Percentiles rank a stretch among this genome's conserved stretches.
Conservation (phyloP, 2,113 vertebrate genomes). For the Hiodon tergisus region DNA sequence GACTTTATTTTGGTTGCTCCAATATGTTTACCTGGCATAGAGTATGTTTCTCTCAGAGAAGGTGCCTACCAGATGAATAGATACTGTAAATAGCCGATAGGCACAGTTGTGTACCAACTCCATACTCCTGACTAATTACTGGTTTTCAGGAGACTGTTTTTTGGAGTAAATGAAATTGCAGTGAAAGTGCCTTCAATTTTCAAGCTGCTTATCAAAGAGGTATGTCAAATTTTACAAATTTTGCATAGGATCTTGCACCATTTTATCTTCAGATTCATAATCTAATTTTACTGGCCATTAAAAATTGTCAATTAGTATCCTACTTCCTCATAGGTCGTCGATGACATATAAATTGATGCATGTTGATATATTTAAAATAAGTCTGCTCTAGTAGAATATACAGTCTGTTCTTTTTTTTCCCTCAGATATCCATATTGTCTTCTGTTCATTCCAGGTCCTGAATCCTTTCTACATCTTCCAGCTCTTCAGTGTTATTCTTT, state of each 20-base stretch:
- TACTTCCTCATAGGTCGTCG: too few relatives aligned
- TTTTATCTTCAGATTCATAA: background rate
- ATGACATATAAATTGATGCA: too few relatives aligned
- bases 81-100: too few relatives aligned
- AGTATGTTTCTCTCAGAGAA: too few relatives aligned
- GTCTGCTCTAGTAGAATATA: background rate
- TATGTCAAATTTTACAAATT: slow-evolving; percentile 44
- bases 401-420: background rate
- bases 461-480: slow-evolving; percentile 99
- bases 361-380: too few relatives aligned
- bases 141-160: slow-evolving; percentile 81
- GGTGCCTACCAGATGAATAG: too few relatives aligned
- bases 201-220: slow-evolving; percentile 98
- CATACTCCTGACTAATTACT: background rate
- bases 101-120: background rate
- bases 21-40: background rate
- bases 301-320: background rate
- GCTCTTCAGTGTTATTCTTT: slow-evolving; percentile 94
- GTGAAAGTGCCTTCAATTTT: slow-evolving; percentile 99
- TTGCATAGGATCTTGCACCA: background rate
- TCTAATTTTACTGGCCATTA: background rate
- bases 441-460: slow-evolving; percentile 72
- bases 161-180: slow-evolving; percentile 92
- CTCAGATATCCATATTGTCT: slow-evolving; percentile 4
- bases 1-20: background rate